These are phyloP conservation scores for Clarias platycephalus DNA, from an alignment of 2,797 vertebrate genomes.

Conservation along the genomic window DNA sequence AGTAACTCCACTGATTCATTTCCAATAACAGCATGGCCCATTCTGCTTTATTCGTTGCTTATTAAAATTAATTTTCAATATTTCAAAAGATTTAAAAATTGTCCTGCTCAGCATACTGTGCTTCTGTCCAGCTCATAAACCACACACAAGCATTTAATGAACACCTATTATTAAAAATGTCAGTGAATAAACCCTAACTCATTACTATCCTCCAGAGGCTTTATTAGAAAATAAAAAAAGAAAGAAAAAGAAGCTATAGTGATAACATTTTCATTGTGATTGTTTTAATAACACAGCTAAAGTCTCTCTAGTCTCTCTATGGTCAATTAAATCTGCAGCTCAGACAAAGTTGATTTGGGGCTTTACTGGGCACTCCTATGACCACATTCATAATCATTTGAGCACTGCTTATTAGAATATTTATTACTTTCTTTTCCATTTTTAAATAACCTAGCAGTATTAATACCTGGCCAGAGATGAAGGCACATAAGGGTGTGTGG, in stretches of 20 bases:
- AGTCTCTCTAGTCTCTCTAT: conserved; percentile 63
- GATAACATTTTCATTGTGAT: conserved; percentile 42
- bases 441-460: conserved; percentile 86
- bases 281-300: conserved; percentile 61
- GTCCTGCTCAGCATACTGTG: neutral
- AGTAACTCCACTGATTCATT: neutral
- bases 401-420: conserved; percentile 74
- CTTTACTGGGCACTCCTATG: conserved; percentile 68
- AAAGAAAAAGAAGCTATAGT: conserved; percentile 16
- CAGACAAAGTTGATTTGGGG: conserved; percentile 71
- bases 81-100: neutral
- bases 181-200: conserved; percentile 11
- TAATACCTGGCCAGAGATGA: conserved; percentile 71
- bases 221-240: conserved; percentile 57
- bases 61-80: neutral
- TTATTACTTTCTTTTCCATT: conserved; percentile 85
- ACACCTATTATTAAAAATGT: conserved; percentile 21
- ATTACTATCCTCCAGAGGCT: conserved; percentile 37
- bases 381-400: conserved; percentile 61
- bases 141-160: conserved; percentile 21
- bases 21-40: neutral
- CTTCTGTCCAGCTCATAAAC: conserved; percentile 8
- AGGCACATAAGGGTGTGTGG: conserved; percentile 44
- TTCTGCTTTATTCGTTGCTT: neutral
- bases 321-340: conserved; percentile 68